These are phyloP conservation scores for Hypanus sabinus DNA, from an alignment of 2,113 vertebrate species.

Conservation along the genomic window DNA sequence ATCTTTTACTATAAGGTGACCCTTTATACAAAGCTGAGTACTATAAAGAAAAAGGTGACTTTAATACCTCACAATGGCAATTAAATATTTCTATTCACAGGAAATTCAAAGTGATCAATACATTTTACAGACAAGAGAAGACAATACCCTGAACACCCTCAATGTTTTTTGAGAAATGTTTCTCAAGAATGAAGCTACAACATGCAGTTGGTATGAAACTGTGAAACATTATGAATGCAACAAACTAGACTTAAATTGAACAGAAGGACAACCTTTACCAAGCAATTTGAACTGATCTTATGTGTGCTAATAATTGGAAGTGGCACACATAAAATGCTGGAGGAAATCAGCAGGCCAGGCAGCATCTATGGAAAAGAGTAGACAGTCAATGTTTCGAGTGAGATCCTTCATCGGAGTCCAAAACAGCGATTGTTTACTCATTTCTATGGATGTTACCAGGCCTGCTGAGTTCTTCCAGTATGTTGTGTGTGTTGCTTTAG, in stretches of 20 bases:
- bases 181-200: not conserved
- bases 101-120: slow-evolving; percentile 16
- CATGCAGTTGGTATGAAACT: not conserved
- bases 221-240: not conserved
- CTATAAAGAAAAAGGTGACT: not conserved
- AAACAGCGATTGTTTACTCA: too few species aligned
- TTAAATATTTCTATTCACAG: slow-evolving; percentile 2
- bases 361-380: too few species aligned
- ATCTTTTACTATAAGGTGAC: slow-evolving; percentile 30
- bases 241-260: not conserved
- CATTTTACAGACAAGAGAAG: not conserved
- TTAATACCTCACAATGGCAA: not conserved
- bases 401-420: too few species aligned
- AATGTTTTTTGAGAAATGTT: not conserved
- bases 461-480: too few species aligned
- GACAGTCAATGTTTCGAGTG: too few species aligned
- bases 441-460: too few species aligned
- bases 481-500: too few species aligned
- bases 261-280: not conserved
- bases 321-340: too few species aligned
- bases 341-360: too few species aligned
- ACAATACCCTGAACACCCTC: not conserved
- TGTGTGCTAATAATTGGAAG: not conserved
- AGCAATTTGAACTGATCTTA: not conserved
- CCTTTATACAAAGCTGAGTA: not conserved